Conservation (phyloP, 2,797 vertebrate genomes). For the Benthosema pterotum region DNA sequence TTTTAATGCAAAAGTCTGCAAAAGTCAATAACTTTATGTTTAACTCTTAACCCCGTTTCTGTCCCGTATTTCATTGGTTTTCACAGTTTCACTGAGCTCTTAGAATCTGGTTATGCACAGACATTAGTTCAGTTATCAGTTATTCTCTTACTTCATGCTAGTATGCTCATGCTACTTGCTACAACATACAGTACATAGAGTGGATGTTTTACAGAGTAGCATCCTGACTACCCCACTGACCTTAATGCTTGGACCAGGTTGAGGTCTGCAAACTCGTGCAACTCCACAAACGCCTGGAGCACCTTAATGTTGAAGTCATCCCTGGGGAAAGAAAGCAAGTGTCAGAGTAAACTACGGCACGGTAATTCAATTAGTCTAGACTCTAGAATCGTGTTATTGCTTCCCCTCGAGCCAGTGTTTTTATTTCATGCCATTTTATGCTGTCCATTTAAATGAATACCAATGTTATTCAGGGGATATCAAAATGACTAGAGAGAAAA, state of each 20-base stretch:
- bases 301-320: slow-evolving; percentile 98
- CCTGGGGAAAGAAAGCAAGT: slow-evolving; percentile 68
- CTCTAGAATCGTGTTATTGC: background rate
- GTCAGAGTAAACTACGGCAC: background rate
- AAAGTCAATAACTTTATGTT: no score
- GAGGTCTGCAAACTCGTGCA: slow-evolving; percentile 97
- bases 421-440: no score
- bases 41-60: no score
- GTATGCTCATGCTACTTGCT: no score
- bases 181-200: no score
- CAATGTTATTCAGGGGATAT: slow-evolving; percentile 11
- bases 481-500: slow-evolving; percentile 15
- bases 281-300: slow-evolving; percentile 96
- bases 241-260: slow-evolving; percentile 95
- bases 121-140: no score
- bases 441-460: slow-evolving; percentile 4
- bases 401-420: background rate
- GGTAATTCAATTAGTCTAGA: slow-evolving; percentile 14
- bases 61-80: no score
- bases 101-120: no score
- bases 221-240: slow-evolving; percentile 66
- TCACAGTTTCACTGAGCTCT: no score
- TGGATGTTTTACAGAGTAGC: no score
- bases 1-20: no score
- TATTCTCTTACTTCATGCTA: no score